These are phyloP conservation scores for Anagyrus pseudococci DNA, from an alignment of 2,888 invertebrate genomes.

Conservation along the genomic window DNA sequence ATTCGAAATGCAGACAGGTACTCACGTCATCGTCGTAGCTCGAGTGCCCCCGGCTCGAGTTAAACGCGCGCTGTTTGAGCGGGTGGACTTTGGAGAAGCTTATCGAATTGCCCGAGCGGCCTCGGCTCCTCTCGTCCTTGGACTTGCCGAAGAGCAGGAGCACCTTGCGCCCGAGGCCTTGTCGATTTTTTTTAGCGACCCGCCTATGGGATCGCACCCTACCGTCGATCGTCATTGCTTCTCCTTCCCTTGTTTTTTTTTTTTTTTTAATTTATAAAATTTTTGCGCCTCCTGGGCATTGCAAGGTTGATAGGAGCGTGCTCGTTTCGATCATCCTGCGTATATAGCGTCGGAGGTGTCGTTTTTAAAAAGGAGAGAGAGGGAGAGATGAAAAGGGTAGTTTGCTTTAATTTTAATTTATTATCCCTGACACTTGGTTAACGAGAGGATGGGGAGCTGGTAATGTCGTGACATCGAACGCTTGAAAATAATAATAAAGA, in stretches of 20 bases:
- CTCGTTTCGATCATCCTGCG: no score
- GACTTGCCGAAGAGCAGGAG: slow-evolving; percentile 22
- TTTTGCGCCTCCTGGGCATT: no score
- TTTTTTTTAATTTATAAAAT: neutral
- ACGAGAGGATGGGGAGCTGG: no score
- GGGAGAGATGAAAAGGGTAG: no score
- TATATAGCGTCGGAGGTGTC: no score
- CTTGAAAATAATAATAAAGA: no score
- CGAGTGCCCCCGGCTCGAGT: slow-evolving; percentile 4
- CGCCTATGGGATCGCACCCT: neutral
- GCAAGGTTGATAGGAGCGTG: no score
- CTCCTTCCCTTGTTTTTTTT: no score
- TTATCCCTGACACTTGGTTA: no score
- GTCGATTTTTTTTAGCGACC: neutral
- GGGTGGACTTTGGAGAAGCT: slow-evolving; percentile 20
- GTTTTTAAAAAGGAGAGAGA: no score
- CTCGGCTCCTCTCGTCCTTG: neutral
- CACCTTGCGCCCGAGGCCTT: slow-evolving; percentile 18
- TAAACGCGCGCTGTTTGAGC: neutral
- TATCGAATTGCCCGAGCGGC: neutral
- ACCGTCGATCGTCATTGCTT: slow-evolving; percentile 5
- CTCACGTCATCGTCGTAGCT: slow-evolving; percentile 18
- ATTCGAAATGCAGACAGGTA: neutral
- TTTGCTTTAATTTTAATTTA: no score
- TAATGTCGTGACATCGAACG: no score